Conservation (phyloP, 2,113 vertebrate species). For the Albula glossodonta region DNA sequence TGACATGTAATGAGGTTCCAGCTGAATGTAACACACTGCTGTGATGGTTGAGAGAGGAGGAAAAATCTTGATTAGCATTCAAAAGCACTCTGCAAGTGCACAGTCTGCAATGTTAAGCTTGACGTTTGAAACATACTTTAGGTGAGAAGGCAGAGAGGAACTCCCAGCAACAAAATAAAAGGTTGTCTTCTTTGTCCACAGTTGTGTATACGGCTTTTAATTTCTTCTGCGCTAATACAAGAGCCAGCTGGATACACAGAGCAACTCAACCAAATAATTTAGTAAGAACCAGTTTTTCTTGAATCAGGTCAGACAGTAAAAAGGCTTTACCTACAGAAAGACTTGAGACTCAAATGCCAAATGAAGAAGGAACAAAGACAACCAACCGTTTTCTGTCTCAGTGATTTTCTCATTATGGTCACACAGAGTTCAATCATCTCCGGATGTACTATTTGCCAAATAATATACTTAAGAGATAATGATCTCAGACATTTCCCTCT, state of each 20-base stretch:
- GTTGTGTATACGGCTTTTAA: background rate
- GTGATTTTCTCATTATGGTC: slow-evolving; percentile 51
- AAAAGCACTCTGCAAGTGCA: too few relatives aligned
- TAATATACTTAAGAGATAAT: slow-evolving; percentile 39
- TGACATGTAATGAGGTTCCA: too few relatives aligned
- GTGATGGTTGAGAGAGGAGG: too few relatives aligned
- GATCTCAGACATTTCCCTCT: slow-evolving; percentile 35
- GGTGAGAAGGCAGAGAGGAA: too few relatives aligned
- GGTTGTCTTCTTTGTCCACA: background rate
- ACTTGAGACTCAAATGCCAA: background rate
- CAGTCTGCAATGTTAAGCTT: too few relatives aligned
- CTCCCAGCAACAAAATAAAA: too few relatives aligned
- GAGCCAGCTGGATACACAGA: background rate
- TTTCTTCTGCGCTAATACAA: background rate
- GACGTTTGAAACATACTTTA: too few relatives aligned
- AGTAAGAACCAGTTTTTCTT: background rate
- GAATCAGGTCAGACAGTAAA: background rate
- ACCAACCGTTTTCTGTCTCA: slow-evolving; percentile 34
- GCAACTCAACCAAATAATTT: background rate
- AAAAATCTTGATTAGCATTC: too few relatives aligned
- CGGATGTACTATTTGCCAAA: slow-evolving; percentile 33
- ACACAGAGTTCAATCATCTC: slow-evolving; percentile 35
- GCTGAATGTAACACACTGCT: too few relatives aligned
- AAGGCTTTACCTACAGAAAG: too few relatives aligned
- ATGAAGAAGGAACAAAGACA: background rate